phyloP scores from a whole-genome alignment of 2,797 vertebrate genomes.

The Novumbra hubbsi region DNA sequence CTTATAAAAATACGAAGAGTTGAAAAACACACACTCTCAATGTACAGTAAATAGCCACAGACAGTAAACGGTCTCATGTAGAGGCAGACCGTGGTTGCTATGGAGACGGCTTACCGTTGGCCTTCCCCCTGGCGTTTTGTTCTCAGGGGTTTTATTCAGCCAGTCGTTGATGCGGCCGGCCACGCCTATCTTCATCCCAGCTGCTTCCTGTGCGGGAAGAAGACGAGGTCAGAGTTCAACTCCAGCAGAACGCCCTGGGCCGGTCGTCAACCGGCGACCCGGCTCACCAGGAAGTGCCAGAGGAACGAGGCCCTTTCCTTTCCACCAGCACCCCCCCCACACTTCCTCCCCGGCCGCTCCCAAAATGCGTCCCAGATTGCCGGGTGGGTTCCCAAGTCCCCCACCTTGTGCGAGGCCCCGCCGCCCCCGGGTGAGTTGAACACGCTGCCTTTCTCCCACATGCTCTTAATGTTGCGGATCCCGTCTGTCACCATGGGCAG shows the following conservation, averaged over 20 bases:
- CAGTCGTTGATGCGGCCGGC: conserved; percentile 98
- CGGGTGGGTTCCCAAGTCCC: neutral
- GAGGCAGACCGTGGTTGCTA: conserved; percentile 26
- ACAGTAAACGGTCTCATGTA: too few species aligned
- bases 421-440: conserved; percentile 79
- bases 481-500: conserved; percentile 85
- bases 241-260: conserved; percentile 22
- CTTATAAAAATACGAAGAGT: neutral
- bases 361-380: neutral
- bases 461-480: conserved; percentile 96
- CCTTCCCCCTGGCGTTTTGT: conserved; percentile 85
- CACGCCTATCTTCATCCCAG: conserved; percentile 95
- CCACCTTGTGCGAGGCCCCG: conserved; percentile 89
- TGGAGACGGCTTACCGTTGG: conserved; percentile 82
- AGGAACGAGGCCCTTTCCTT: conserved; percentile 31
- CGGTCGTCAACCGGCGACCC: conserved; percentile 12
- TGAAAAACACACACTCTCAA: neutral
- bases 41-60: too few species aligned
- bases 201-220: conserved; percentile 83
- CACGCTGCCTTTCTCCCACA: conserved; percentile 96
- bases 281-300: conserved; percentile 40
- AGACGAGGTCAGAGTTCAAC: conserved; percentile 55
- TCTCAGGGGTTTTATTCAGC: conserved; percentile 96
- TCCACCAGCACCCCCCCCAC: neutral
- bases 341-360: neutral